phyloP scores from a whole-genome alignment of 1,140 invertebrate genomes.

The Drosophila funebris region DNA sequence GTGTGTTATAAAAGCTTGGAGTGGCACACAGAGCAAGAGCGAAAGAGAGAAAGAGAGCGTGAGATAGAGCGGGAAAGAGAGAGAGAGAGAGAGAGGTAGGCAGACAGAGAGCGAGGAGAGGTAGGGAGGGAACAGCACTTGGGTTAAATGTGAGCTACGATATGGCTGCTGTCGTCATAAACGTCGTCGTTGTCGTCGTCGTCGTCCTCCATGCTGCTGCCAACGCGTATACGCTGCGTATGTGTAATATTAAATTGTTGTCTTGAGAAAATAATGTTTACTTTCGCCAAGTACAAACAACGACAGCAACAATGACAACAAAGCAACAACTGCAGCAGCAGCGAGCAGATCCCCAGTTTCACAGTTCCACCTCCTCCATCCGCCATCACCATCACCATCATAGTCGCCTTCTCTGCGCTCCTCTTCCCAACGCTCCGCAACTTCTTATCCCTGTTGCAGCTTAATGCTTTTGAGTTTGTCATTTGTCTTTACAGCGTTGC shows the following conservation, averaged over 20 bases:
- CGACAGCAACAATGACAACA: slow-evolving; percentile 27
- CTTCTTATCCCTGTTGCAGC: slow-evolving; percentile 32
- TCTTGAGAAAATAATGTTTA: slow-evolving; percentile 77
- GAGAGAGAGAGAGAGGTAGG: not conserved
- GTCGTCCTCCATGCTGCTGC: slow-evolving; percentile 13
- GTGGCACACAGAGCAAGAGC: not conserved
- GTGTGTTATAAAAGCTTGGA: slow-evolving; percentile 45
- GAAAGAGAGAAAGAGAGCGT: not conserved
- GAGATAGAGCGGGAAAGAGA: not conserved
- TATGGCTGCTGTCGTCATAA: slow-evolving; percentile 31
- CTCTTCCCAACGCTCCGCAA: not conserved
- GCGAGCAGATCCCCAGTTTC: not conserved
- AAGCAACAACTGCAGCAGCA: slow-evolving; percentile 17
- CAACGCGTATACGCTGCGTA: slow-evolving; percentile 55
- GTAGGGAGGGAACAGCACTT: slow-evolving; percentile 7
- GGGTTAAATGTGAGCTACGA: slow-evolving; percentile 44
- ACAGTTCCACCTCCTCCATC: not conserved
- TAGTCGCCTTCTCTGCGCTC: not conserved
- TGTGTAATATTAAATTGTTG: slow-evolving; percentile 81
- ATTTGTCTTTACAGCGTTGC: slow-evolving; percentile 75
- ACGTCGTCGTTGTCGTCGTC: slow-evolving; percentile 36
- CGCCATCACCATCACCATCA: not conserved
- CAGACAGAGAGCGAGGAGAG: not conserved
- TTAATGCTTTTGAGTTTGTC: slow-evolving; percentile 80
- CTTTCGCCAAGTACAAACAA: slow-evolving; percentile 59